Evolutionary conservation across 2,797 vertebrate genomes (phyloP).

Genomic region (Artibeus jamaicensis): DNA sequence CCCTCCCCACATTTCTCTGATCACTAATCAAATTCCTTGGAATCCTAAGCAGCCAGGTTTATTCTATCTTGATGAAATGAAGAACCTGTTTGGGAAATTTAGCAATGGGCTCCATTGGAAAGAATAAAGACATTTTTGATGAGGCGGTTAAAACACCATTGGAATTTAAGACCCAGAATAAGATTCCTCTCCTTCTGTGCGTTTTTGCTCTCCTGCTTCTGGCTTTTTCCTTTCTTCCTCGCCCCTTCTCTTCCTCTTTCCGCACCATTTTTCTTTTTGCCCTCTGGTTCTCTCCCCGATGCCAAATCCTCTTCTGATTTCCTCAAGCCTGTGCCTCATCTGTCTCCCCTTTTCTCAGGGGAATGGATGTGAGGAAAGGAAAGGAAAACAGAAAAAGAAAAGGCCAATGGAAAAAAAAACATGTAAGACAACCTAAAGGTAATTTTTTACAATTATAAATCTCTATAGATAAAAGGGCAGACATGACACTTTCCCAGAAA

Average conservation of each 20-base stretch:
- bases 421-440: slow-evolving; percentile 50
- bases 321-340: slow-evolving; percentile 27
- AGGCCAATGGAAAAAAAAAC: slow-evolving; percentile 1
- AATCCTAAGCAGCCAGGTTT: slow-evolving; percentile 12
- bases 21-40: slow-evolving; percentile 47
- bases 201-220: slow-evolving; percentile 21
- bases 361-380: slow-evolving; percentile 32
- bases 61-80: slow-evolving; percentile 31
- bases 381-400: slow-evolving; percentile 52
- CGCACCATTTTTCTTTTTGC: neutral
- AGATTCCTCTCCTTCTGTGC: slow-evolving; percentile 19
- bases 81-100: neutral
- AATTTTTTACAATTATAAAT: slow-evolving; percentile 35
- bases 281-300: neutral
- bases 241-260: neutral
- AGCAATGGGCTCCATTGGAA: neutral
- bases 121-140: neutral
- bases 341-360: slow-evolving; percentile 67
- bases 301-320: slow-evolving; percentile 3
- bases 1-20: neutral
- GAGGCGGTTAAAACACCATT: neutral
- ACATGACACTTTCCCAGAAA: neutral
- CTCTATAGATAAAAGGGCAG: slow-evolving; percentile 9
- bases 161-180: slow-evolving; percentile 51
- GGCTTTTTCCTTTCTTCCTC: neutral